Evolutionary conservation across 2,113 vertebrate genomes (phyloP).

Genomic region (Perca flavescens): DNA sequence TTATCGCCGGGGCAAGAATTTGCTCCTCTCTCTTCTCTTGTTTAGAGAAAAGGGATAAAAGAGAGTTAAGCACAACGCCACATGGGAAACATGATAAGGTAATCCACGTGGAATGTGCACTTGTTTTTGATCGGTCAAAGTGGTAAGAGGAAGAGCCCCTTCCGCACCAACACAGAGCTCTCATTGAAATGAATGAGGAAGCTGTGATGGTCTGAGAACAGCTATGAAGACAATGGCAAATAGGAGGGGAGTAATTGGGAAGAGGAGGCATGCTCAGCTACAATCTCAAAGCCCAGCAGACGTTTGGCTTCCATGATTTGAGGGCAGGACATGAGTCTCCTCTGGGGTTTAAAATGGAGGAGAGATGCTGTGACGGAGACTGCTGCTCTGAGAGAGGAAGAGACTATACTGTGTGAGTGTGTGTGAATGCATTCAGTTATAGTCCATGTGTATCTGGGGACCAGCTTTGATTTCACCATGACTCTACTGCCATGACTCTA

Average conservation of each 20-base stretch:
- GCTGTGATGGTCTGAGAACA: not conserved
- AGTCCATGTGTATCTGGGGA: not conserved
- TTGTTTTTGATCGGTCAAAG: not conserved
- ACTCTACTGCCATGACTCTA: not conserved
- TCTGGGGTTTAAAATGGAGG: constrained; percentile 26
- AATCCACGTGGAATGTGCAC: not conserved
- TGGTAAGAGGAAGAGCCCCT: not conserved
- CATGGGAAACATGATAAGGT: not conserved
- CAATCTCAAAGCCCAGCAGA: constrained; percentile 10
- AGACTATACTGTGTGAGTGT: not conserved
- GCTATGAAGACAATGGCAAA: not conserved
- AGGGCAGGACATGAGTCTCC: constrained; percentile 1
- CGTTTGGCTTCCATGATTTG: not conserved
- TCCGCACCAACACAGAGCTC: not conserved
- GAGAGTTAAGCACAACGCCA: too few relatives aligned
- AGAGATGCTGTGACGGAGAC: constrained; percentile 7
- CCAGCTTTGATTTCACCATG: not conserved
- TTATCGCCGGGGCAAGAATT: not conserved
- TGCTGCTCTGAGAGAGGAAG: not conserved
- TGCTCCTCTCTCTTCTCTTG: not conserved
- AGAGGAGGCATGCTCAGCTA: not conserved
- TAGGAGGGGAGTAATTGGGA: not conserved
- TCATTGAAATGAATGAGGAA: not conserved
- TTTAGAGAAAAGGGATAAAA: not conserved
- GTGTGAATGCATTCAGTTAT: not conserved